These are phyloP conservation scores for Andrena flavipes DNA, from an alignment of 2,888 invertebrate genomes.

Conservation along the genomic window DNA sequence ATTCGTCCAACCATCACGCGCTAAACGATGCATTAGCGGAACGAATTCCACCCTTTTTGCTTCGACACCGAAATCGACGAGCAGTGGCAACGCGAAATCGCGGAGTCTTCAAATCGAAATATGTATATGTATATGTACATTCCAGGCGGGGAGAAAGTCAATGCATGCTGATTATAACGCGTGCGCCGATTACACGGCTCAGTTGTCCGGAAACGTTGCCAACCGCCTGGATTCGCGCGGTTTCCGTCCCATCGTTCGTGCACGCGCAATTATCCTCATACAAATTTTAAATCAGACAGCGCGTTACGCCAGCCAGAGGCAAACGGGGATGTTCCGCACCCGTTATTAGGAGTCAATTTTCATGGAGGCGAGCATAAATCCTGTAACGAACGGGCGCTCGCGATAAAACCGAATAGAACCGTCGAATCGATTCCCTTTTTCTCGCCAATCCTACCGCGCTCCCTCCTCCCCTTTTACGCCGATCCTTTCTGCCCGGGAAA, in stretches of 20 bases:
- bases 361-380: slow-evolving; percentile 53
- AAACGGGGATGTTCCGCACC: slow-evolving; percentile 3
- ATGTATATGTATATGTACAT: neutral
- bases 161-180: slow-evolving; percentile 37
- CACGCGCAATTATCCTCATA: slow-evolving; percentile 72
- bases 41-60: neutral
- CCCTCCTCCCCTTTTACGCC: slow-evolving; percentile 33
- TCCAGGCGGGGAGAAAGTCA: slow-evolving; percentile 21
- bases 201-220: slow-evolving; percentile 38
- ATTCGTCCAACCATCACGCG: neutral
- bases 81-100: neutral
- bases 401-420: slow-evolving; percentile 77
- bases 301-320: slow-evolving; percentile 47
- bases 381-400: slow-evolving; percentile 59
- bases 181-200: slow-evolving; percentile 12
- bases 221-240: slow-evolving; percentile 22
- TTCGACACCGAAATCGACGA: neutral
- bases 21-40: neutral
- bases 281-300: slow-evolving; percentile 74
- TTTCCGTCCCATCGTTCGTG: slow-evolving; percentile 26
- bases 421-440: slow-evolving; percentile 70
- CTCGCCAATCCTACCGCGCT: slow-evolving; percentile 33
- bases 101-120: neutral
- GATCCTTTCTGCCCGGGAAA: slow-evolving; percentile 57
- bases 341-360: slow-evolving; percentile 64